These are phyloP conservation scores for Xestoiulus laeticollis DNA, from an alignment of 2,888 invertebrate species.

Conservation along the genomic window DNA sequence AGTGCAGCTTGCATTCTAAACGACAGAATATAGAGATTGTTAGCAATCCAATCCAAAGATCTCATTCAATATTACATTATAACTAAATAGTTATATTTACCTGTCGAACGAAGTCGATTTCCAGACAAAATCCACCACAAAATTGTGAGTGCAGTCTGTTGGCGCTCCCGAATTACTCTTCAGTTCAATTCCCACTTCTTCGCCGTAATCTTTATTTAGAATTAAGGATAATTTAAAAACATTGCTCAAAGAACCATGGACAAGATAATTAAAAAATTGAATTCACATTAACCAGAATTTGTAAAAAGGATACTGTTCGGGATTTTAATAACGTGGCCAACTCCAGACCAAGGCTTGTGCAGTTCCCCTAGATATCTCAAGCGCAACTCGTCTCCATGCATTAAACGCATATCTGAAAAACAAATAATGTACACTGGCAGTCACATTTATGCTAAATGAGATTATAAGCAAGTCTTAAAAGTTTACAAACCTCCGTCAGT, in stretches of 20 bases:
- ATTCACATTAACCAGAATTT: background rate
- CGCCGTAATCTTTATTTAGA: slow-evolving; percentile 77
- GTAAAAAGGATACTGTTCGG: slow-evolving; percentile 67
- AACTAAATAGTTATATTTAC: slow-evolving; percentile 66
- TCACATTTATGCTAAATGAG: background rate
- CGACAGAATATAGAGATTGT: slow-evolving; percentile 44
- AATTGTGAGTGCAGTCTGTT: slow-evolving; percentile 91
- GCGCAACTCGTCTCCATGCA: slow-evolving; percentile 98
- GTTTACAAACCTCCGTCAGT: slow-evolving; percentile 79
- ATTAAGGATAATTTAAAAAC: slow-evolving; percentile 36
- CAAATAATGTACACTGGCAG: background rate
- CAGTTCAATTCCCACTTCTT: slow-evolving; percentile 96
- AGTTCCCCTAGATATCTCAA: slow-evolving; percentile 91
- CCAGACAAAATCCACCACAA: slow-evolving; percentile 99
- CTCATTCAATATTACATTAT: too few relatives aligned
- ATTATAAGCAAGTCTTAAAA: background rate
- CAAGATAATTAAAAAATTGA: background rate
- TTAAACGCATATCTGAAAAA: slow-evolving; percentile 87
- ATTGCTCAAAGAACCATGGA: background rate
- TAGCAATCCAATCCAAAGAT: too few relatives aligned
- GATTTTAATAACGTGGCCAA: slow-evolving; percentile 91
- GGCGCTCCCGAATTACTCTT: slow-evolving; percentile 93
- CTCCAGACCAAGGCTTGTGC: slow-evolving; percentile 96
- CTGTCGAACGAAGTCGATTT: slow-evolving; percentile 98
- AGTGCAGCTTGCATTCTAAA: slow-evolving; percentile 92